Conservation (phyloP, 2,888 invertebrate species). For the Tenthredo notha region DNA sequence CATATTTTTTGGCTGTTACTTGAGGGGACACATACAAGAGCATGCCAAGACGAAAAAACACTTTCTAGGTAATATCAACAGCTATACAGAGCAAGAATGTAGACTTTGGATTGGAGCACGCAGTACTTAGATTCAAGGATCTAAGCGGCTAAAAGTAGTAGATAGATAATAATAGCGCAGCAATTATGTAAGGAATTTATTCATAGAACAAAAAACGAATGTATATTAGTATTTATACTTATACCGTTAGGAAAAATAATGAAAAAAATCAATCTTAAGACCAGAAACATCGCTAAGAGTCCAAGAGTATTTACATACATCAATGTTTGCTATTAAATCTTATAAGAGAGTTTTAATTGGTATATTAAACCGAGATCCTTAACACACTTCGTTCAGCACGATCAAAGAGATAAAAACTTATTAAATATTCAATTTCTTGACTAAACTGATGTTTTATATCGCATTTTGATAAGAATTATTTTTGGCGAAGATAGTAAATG, state of each 20-base stretch:
- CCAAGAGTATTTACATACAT: not conserved
- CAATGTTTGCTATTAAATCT: not conserved
- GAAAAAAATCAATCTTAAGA: not conserved
- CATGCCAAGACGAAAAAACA: constrained; percentile 92
- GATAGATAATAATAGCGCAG: constrained; percentile 11
- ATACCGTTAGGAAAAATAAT: not conserved
- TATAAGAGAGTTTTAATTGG: not conserved
- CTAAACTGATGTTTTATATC: not conserved
- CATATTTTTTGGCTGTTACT: constrained; percentile 95
- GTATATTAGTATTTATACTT: not conserved
- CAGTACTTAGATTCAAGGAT: not conserved
- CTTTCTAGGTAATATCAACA: constrained; percentile 81
- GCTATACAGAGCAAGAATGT: constrained; percentile 36
- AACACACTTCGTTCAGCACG: not conserved
- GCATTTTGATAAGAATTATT: not conserved
- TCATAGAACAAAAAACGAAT: not conserved
- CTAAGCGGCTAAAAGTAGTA: not conserved
- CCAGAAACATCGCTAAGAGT: not conserved
- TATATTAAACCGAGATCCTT: not conserved
- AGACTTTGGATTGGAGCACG: not conserved
- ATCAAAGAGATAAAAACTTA: not conserved
- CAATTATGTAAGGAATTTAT: constrained; percentile 23
- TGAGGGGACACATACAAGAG: constrained; percentile 89
- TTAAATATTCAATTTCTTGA: not conserved
- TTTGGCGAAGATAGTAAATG: not conserved